Evolutionary conservation across 1,140 invertebrate genomes (phyloP).

Genomic region (Sminthurides bifidus): DNA sequence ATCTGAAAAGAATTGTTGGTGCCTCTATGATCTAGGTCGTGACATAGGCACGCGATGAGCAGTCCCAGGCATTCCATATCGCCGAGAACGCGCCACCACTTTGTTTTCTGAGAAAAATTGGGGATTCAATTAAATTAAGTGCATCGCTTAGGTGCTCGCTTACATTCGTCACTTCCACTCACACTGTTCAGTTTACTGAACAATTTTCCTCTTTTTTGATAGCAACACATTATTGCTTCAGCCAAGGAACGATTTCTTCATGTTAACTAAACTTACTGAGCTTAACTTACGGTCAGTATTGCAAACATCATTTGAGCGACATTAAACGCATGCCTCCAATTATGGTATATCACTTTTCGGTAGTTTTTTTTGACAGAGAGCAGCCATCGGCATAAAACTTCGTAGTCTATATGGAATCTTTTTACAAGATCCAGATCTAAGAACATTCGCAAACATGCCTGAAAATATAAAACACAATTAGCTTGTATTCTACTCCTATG

Average conservation of each 20-base stretch:
- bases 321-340: constrained; percentile 89
- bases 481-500: not conserved
- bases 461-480: constrained; percentile 19
- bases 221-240: too few relatives aligned
- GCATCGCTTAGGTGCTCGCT: too few relatives aligned
- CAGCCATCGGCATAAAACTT: constrained; percentile 82
- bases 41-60: constrained; percentile 89
- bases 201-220: too few relatives aligned
- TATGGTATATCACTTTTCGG: constrained; percentile 89
- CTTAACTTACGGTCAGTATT: constrained; percentile 69
- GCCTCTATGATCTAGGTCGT: constrained; percentile 77
- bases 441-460: constrained; percentile 82
- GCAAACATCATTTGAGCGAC: constrained; percentile 94
- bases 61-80: constrained; percentile 85
- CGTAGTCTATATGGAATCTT: constrained; percentile 79
- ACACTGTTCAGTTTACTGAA: too few relatives aligned
- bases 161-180: too few relatives aligned
- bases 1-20: constrained; percentile 98
- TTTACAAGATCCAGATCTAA: constrained; percentile 79
- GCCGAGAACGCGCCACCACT: constrained; percentile 83
- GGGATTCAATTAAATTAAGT: too few relatives aligned
- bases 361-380: constrained; percentile 94
- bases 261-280: too few relatives aligned
- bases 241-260: too few relatives aligned
- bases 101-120: constrained; percentile 56